These are phyloP conservation scores for Myanophis thanlyinensis DNA, from an alignment of 2,113 vertebrate genomes.

Conservation along the genomic window DNA sequence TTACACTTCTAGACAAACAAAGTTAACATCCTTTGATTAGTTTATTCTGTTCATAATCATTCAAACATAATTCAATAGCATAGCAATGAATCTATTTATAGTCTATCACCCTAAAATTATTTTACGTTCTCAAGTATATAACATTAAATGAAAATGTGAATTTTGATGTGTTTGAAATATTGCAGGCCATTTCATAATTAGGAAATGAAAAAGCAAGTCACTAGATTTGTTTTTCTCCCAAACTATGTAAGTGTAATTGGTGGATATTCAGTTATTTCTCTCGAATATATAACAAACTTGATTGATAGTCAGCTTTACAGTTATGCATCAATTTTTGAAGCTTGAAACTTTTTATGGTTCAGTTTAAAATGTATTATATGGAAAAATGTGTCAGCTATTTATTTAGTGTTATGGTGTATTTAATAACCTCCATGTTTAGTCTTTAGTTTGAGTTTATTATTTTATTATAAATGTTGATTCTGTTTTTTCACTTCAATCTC, in stretches of 20 bases:
- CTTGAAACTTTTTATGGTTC: background rate
- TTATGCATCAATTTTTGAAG: too few species aligned
- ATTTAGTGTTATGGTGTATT: background rate
- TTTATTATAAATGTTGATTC: background rate
- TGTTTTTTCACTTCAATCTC: background rate
- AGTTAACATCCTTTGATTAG: conserved; percentile 55
- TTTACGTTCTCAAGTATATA: background rate
- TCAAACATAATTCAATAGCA: conserved; percentile 42
- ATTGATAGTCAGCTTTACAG: too few species aligned
- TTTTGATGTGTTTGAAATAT: conserved; percentile 29
- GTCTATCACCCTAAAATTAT: background rate
- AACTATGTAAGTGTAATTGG: too few species aligned
- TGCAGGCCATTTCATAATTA: conserved; percentile 28
- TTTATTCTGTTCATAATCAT: conserved; percentile 42
- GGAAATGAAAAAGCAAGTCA: conserved; percentile 25
- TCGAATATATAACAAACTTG: too few species aligned
- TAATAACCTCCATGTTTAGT: background rate
- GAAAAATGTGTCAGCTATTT: too few species aligned
- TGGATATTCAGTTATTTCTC: too few species aligned
- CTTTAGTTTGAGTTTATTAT: background rate
- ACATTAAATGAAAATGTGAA: conserved; percentile 48
- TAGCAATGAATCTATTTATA: conserved; percentile 19
- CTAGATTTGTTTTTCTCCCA: background rate
- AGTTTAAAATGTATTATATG: conserved; percentile 37
- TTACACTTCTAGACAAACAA: conserved; percentile 36